Evolutionary conservation across 2,797 vertebrate species (phyloP), one percentile per base, ranked within the genome.

Genomic region (Triplophysa bombifrons): DNA sequence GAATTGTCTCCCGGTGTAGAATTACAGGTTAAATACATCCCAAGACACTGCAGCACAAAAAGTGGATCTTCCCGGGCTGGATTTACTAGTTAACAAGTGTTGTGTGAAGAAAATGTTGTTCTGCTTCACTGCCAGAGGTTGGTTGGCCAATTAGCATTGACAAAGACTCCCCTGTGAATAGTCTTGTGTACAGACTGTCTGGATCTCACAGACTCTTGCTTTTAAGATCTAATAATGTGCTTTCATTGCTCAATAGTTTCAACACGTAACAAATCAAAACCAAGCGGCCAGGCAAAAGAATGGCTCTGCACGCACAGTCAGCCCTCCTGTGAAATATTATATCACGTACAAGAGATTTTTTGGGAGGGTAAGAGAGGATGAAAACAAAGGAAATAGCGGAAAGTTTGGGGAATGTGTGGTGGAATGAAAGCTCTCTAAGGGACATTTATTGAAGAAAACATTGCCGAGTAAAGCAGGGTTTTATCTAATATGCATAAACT

Each of bases 121-220:
- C 88, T 87, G 87, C 88, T 88, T 86, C 82, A 77, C 82, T 83
- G 84, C 81, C 89, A 53, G 73, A 74, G 81, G 86, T 87, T 87
- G 84, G 84, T 82, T 46, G 85, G 88, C 91, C 89, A 93, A 92
- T 94, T 92, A 93, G 85, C 89, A 90, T 84, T 89, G 88, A 91
- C 88, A 93, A 93, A 91, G 88, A 89, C 86, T 90, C 89, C 90
- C 83, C 1, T 84, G 88, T 85, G 90, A 80, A 87, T 74, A 84
- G 84, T 80, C 20, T 60, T 85, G 74, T 82, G 80, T 84, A 86
- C 85, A 68, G 85, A 79, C 76, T 80, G 17, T 86, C 86, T 84
- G 84, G 84, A 83, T 87, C 85, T 73, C 85, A 87, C 51, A 76
- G 86, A 34, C 66, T 46, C 78, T 27, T 87, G 78, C 85, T 87